Conservation (phyloP, 2,113 vertebrate species). For the Pomatostomus ruficeps region DNA sequence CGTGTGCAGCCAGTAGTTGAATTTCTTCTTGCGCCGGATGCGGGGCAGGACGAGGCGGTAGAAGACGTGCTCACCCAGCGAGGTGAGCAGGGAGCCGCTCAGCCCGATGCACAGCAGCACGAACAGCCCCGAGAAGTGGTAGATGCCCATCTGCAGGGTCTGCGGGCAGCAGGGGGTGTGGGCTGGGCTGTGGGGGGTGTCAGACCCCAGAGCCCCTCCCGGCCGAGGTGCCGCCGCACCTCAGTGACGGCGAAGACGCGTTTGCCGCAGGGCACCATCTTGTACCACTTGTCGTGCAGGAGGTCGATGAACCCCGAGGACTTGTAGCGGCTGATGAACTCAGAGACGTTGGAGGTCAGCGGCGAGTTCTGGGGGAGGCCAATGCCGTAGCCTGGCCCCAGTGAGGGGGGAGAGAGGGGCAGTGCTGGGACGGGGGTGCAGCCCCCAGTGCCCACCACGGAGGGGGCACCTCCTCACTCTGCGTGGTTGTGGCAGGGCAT, state of each 20-base stretch:
- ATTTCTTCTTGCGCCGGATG: conserved; percentile 78
- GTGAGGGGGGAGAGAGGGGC: fast-evolving
- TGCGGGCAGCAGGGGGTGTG: background rate
- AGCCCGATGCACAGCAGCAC: conserved; percentile 87
- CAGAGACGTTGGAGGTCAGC: conserved; percentile 84
- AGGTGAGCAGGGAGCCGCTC: conserved; percentile 82
- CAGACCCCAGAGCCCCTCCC: background rate
- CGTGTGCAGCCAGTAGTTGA: conserved; percentile 91
- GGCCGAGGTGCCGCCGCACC: conserved; percentile 51
- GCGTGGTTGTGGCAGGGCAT: background rate
- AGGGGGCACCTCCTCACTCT: background rate
- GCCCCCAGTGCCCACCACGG: background rate
- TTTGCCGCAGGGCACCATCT: conserved; percentile 91
- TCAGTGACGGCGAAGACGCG: conserved; percentile 85
- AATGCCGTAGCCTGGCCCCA: conserved; percentile 83
- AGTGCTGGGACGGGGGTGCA: fast-evolving
- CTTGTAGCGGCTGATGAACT: conserved; percentile 92
- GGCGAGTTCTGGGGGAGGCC: conserved; percentile 88
- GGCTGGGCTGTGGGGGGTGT: background rate
- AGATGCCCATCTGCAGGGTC: conserved; percentile 92
- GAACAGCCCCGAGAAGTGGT: conserved; percentile 88
- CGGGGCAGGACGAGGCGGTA: conserved; percentile 81
- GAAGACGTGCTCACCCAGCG: conserved; percentile 82
- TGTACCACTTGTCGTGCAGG: conserved; percentile 95
- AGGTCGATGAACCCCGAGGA: conserved; percentile 89